Percentiles rank a stretch among this genome's conserved stretches.
Conservation (phyloP, 1,140 invertebrate species). For the Cylas formicarius region DNA sequence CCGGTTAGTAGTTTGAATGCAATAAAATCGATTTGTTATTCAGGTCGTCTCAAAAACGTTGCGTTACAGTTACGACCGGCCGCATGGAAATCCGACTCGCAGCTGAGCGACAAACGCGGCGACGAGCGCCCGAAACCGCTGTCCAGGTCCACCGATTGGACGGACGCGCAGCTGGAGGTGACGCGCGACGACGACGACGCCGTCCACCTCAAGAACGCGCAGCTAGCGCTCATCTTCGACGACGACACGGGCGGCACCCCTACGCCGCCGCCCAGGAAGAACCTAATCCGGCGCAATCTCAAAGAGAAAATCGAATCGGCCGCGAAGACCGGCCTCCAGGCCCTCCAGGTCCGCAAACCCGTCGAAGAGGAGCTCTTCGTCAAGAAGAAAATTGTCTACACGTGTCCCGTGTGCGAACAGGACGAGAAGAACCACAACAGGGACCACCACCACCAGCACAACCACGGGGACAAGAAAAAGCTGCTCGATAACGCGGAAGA, state of each 20-base stretch:
- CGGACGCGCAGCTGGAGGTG: conserved; percentile 49
- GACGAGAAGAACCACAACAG: conserved; percentile 30
- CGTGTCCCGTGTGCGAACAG: conserved; percentile 30
- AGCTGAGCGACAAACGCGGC: conserved; percentile 32
- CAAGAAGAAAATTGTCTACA: conserved; percentile 36
- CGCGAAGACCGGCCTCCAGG: conserved; percentile 34
- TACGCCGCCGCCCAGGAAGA: conserved; percentile 36
- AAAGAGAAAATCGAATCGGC: conserved; percentile 35
- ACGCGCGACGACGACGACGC: conserved; percentile 34
- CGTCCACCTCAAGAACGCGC: conserved; percentile 39
- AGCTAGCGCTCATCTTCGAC: conserved; percentile 41
- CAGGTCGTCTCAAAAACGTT: conserved; percentile 6
- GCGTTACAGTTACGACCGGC: conserved; percentile 36
- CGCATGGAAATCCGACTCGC: conserved; percentile 35
- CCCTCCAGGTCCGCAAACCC: conserved; percentile 27
- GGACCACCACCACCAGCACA: conserved; percentile 29
- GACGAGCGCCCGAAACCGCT: conserved; percentile 33
- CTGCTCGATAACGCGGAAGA: conserved; percentile 11
- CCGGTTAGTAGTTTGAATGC: not conserved
- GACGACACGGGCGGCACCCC: conserved; percentile 36
- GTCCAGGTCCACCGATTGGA: conserved; percentile 48
- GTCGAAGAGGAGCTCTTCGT: conserved; percentile 36
- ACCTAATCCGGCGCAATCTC: conserved; percentile 31
- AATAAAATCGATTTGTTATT: not conserved
- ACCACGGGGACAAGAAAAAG: conserved; percentile 18